Base-by-base conservation (phyloP, 2,888 invertebrate species). In the Macaria notata region DNA sequence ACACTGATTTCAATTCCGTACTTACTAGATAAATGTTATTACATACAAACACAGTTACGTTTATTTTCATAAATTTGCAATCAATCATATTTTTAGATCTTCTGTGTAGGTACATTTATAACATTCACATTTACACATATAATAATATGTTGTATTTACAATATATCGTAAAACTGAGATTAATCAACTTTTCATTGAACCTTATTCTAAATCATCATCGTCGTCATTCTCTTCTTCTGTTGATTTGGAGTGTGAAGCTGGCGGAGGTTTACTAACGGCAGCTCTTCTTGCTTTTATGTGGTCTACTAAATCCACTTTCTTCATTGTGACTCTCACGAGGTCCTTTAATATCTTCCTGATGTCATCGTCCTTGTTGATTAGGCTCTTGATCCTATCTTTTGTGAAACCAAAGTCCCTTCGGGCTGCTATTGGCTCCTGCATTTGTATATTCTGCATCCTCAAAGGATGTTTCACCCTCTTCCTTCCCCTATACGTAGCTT, bases 341-440 rank as follows among this genome's bases (percentile, higher is more conserved):
- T 90, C 88, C 58, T 83, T 88, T 48, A 91, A 69, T 42, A 91
- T 89, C 71, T 84, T 87, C 63, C 84, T 82, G n/a, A 91, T 87
- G 57, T 91, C 90, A 3, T 78, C 75, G 56, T 91, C 90, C 31
- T 86, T 76, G 0, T 88, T 76, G 33, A 91, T 85, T 4, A 91
- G 53, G 4, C 69, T 76, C 57, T 86, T 88, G 3, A 91, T 88
- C 46, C 78, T 78, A 3, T 88, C 85, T 49, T 84, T 85, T 0
- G 89, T 83, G 33, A 83, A 78, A 0, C 79, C 81, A 1, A 73
- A 66, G 30, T 76, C 72, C 66, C 87, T 73, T 59, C 87, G 75
- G 1, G 66, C 69, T 1, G 69, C 72, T 3, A 79, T 63, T 0
- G 78, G 78, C 0, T 66, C 52, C 3, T 61, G 62, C 9, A 54